Conservation (phyloP, 2,888 invertebrate species). For the Bimastos eiseni region DNA sequence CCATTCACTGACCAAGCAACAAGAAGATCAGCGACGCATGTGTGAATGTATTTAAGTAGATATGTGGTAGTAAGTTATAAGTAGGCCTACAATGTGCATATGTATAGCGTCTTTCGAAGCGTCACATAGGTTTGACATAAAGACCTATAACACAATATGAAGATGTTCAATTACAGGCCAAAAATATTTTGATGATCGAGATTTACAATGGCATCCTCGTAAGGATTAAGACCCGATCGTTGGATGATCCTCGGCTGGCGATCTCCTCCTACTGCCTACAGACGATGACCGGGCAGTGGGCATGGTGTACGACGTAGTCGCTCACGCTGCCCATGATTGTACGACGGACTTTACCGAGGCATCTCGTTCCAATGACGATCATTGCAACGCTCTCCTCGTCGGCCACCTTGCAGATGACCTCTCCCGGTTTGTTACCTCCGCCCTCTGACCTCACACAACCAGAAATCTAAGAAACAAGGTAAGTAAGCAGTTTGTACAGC, state of each 20-base stretch:
- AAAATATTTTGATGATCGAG: neutral
- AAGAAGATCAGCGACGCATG: no score
- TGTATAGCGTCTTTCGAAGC: neutral
- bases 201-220: neutral
- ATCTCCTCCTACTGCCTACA: constrained; percentile 41
- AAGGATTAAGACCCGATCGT: neutral
- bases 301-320: constrained; percentile 47
- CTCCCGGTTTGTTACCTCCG: constrained; percentile 43
- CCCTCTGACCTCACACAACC: constrained; percentile 42
- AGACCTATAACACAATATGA: neutral
- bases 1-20: no score
- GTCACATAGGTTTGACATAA: neutral
- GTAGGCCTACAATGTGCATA: neutral
- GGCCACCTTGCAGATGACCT: constrained; percentile 42
- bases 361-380: constrained; percentile 46
- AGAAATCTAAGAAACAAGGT: constrained; percentile 38
- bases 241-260: neutral
- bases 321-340: constrained; percentile 47
- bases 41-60: neutral
- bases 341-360: constrained; percentile 45
- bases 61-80: neutral
- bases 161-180: neutral
- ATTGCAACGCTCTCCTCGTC: constrained; percentile 43
- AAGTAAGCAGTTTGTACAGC: neutral
- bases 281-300: constrained; percentile 45